These are phyloP conservation scores for Leptarthrus brevirostris DNA, from an alignment of 2,888 invertebrate genomes.

Conservation along the genomic window DNA sequence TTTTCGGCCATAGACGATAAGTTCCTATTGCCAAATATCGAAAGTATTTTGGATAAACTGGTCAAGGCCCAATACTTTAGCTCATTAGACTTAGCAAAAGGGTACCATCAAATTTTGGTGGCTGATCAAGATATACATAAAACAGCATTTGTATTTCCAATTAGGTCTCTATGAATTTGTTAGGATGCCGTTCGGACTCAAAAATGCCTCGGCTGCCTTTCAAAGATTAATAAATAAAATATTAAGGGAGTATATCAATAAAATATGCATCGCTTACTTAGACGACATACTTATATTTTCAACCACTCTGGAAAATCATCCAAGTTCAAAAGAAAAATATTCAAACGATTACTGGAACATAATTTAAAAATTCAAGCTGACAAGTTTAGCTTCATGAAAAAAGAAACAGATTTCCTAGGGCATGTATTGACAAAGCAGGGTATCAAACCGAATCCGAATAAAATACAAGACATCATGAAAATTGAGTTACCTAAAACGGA, in stretches of 20 bases:
- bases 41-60: slow-evolving; percentile 47
- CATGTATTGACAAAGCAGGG: neutral
- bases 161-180: slow-evolving; percentile 50
- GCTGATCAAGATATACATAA: slow-evolving; percentile 49
- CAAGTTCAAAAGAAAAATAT: slow-evolving; percentile 34
- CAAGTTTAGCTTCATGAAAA: slow-evolving; percentile 20
- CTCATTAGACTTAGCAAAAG: slow-evolving; percentile 49
- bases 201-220: slow-evolving; percentile 47
- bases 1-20: slow-evolving; percentile 50
- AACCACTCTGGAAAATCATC: slow-evolving; percentile 50
- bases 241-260: slow-evolving; percentile 49
- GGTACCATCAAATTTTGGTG: slow-evolving; percentile 41
- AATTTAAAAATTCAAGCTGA: slow-evolving; percentile 19
- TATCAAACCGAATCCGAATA: neutral
- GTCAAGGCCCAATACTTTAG: slow-evolving; percentile 51
- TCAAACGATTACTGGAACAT: slow-evolving; percentile 2
- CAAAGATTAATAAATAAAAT: slow-evolving; percentile 50
- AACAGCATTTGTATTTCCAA: slow-evolving; percentile 46
- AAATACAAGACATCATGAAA: neutral
- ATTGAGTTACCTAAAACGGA: neutral
- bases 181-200: slow-evolving; percentile 51
- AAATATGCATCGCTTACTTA: slow-evolving; percentile 44
- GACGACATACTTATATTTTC: slow-evolving; percentile 50
- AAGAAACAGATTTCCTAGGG: neutral
- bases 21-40: slow-evolving; percentile 48